Evolutionary conservation across 2,113 vertebrate species (phyloP).

Genomic region (Echinops telfairi): DNA sequence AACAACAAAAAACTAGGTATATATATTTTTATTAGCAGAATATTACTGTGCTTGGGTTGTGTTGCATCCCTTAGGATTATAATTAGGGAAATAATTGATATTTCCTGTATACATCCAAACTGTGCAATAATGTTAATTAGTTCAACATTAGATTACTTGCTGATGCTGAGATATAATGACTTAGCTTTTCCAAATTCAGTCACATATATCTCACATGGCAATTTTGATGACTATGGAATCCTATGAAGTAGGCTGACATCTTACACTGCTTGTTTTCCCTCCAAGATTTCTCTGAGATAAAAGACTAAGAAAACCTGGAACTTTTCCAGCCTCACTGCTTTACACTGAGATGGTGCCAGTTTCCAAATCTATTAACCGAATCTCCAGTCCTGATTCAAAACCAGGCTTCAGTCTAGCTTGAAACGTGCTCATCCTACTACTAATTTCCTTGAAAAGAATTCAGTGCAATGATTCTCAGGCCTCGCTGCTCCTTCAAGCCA

Average conservation of each 20-base stretch:
- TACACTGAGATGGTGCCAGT: not conserved
- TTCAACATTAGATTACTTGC: slow-evolving; percentile 1
- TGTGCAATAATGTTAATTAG: not conserved
- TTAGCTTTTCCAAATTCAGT: not conserved
- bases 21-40: not conserved
- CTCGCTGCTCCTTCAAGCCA: not conserved
- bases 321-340: not conserved
- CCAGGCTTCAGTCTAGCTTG: not conserved
- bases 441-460: not conserved
- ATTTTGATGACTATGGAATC: slow-evolving; percentile 5
- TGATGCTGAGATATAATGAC: slow-evolving; percentile 5
- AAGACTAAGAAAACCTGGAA: not conserved
- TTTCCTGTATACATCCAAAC: not conserved
- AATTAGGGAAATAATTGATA: slow-evolving; percentile 26
- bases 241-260: not conserved
- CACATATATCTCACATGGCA: not conserved
- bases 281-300: slow-evolving; percentile 29
- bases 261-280: not conserved
- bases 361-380: not conserved
- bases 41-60: not conserved
- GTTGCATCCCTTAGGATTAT: not conserved
- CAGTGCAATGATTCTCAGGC: not conserved
- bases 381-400: not conserved
- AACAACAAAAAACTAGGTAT: not conserved
- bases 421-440: not conserved